Conservation (phyloP, 2,797 vertebrate genomes). For the Eulemur albifrons region DNA sequence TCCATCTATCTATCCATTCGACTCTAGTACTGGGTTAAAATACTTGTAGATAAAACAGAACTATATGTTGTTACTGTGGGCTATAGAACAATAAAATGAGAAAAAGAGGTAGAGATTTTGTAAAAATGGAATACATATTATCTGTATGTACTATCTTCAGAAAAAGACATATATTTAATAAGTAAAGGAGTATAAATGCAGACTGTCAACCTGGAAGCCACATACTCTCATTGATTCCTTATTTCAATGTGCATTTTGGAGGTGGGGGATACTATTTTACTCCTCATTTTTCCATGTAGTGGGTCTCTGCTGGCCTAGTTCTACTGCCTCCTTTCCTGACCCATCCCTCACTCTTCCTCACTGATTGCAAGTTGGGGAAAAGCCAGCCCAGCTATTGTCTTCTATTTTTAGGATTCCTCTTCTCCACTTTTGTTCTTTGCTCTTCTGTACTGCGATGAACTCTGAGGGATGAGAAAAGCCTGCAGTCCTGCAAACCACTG, state of each 20-base stretch:
- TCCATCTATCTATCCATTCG: not conserved
- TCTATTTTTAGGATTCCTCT: not conserved
- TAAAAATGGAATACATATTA: not conserved
- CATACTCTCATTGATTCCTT: not conserved
- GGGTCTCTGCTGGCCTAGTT: not conserved
- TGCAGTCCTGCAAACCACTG: not conserved
- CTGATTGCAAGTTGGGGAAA: not conserved
- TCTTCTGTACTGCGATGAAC: not conserved
- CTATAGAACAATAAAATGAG: not conserved
- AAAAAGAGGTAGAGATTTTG: not conserved
- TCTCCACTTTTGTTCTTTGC: not conserved
- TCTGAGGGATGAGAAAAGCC: not conserved
- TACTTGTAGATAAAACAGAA: not conserved
- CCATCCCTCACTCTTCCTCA: not conserved
- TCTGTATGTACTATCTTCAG: not conserved
- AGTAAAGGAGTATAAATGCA: not conserved
- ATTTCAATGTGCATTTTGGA: not conserved
- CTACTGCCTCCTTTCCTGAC: not conserved
- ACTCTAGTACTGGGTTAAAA: not conserved
- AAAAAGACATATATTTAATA: not conserved
- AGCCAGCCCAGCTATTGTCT: not conserved
- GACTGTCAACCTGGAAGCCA: not conserved
- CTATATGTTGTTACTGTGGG: not conserved
- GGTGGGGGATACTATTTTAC: not conserved
- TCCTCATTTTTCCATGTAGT: not conserved